These are phyloP conservation scores for Perca fluviatilis DNA, from an alignment of 2,113 vertebrate species.

Conservation along the genomic window DNA sequence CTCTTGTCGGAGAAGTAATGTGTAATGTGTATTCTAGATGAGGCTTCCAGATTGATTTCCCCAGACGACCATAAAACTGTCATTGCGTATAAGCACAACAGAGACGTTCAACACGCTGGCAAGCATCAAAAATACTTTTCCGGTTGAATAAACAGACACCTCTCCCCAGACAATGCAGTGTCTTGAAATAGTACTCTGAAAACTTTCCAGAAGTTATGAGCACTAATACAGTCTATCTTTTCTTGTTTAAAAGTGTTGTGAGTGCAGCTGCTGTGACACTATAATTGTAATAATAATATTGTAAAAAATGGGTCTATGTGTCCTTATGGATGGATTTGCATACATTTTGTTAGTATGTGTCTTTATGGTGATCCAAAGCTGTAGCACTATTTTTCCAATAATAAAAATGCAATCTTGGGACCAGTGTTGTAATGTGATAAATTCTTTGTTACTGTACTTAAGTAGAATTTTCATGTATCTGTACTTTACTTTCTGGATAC, in stretches of 20 bases:
- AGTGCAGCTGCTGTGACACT: not conserved
- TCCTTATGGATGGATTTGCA: not conserved
- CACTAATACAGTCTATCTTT: not conserved
- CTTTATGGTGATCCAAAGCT: not conserved
- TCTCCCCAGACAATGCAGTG: not conserved
- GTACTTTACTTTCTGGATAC: too few species aligned
- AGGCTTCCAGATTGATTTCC: not conserved
- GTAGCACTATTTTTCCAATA: not conserved
- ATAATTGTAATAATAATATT: not conserved
- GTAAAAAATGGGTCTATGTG: not conserved
- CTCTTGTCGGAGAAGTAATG: not conserved
- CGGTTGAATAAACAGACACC: constrained; percentile 5
- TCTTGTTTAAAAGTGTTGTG: not conserved
- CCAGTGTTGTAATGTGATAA: too few species aligned
- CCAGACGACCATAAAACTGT: constrained; percentile 6
- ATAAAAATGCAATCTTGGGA: not conserved
- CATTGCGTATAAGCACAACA: not conserved
- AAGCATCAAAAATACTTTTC: not conserved
- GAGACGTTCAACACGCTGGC: not conserved
- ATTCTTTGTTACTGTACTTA: too few species aligned
- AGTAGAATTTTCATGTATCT: too few species aligned
- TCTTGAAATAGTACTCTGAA: not conserved
- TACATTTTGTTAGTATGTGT: not conserved
- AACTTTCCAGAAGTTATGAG: constrained; percentile 1
- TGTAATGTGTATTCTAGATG: not conserved